These are phyloP conservation scores for Mormyrus proboscirostris DNA, from an alignment of 2,797 vertebrate genomes.

Conservation along the genomic window DNA sequence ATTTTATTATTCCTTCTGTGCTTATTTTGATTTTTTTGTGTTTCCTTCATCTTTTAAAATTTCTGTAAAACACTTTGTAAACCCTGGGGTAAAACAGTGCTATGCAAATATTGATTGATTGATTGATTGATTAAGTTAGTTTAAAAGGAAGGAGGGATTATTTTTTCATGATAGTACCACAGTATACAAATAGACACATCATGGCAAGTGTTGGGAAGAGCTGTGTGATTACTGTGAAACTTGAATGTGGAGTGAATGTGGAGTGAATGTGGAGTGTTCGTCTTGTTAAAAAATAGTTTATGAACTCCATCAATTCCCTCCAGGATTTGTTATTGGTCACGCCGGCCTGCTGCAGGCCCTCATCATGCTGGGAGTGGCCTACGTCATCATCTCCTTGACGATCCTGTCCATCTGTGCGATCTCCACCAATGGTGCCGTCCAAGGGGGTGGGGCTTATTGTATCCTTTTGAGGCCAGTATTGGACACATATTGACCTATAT, in stretches of 20 bases:
- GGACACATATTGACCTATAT: not conserved
- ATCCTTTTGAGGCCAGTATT: slow-evolving; percentile 45
- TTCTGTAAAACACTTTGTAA: not conserved
- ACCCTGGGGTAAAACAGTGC: not conserved
- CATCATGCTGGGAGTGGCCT: slow-evolving; percentile 60
- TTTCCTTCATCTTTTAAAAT: not conserved
- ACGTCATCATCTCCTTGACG: slow-evolving; percentile 57
- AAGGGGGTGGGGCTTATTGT: slow-evolving; percentile 63
- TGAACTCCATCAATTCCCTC: not conserved
- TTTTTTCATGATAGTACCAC: not conserved
- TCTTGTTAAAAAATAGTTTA: not conserved
- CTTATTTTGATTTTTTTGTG: not conserved
- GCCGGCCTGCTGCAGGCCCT: slow-evolving; percentile 58
- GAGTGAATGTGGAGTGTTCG: not conserved
- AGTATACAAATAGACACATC: not conserved
- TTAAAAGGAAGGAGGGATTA: not conserved
- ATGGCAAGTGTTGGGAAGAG: not conserved
- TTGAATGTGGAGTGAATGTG: not conserved
- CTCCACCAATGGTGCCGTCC: slow-evolving; percentile 61
- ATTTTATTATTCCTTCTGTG: not conserved
- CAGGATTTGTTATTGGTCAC: slow-evolving; percentile 59
- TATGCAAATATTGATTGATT: not conserved
- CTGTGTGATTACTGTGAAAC: not conserved
- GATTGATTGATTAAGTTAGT: not conserved
- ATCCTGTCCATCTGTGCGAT: slow-evolving; percentile 66